Conservation (phyloP, 2,113 vertebrate species). For the Pardalotus punctatus region DNA sequence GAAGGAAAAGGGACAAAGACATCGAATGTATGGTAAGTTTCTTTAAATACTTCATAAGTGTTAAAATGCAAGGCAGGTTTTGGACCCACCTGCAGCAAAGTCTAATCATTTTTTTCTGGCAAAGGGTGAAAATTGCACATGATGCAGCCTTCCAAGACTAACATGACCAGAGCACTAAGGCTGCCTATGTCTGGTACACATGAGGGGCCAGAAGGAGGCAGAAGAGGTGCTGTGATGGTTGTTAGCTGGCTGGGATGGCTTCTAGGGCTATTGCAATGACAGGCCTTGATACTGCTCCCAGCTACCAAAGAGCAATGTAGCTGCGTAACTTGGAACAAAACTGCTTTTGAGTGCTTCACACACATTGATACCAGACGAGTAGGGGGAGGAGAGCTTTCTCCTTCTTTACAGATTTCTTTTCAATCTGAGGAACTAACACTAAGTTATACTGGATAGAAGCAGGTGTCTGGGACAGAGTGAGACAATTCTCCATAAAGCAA, state of each 20-base stretch:
- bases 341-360: background rate
- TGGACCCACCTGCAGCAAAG: background rate
- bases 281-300: background rate
- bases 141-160: background rate
- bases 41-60: background rate
- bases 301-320: background rate
- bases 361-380: background rate
- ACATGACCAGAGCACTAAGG: too few relatives aligned
- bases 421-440: background rate
- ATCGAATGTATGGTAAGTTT: background rate
- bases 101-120: background rate
- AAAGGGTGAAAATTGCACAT: background rate
- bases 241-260: background rate
- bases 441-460: background rate
- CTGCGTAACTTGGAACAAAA: background rate
- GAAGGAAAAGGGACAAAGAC: background rate
- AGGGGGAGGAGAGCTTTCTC: background rate
- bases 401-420: background rate
- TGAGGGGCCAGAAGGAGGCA: background rate
- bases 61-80: background rate
- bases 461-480: background rate
- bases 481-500: background rate
- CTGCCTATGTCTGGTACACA: fast-evolving
- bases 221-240: fast-evolving
- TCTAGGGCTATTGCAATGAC: background rate